phyloP scores from a whole-genome alignment of 1,140 invertebrate species.

The Akabosia matsudoensis region DNA sequence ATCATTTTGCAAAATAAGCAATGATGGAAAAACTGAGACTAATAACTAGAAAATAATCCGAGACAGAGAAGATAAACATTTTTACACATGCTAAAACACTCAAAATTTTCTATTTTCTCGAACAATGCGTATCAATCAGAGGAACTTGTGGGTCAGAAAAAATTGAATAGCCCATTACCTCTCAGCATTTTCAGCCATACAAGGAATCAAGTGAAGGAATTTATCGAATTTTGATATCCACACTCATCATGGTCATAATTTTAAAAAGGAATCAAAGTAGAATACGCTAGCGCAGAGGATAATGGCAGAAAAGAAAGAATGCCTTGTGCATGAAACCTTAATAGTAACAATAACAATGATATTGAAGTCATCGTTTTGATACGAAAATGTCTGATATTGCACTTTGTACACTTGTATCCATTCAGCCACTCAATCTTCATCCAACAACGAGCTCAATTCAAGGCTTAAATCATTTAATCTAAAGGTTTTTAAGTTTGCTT shows the following conservation, averaged over 20 bases:
- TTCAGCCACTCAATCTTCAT: neutral
- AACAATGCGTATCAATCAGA: no score
- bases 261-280: neutral
- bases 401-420: neutral
- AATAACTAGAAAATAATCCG: no score
- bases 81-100: no score
- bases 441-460: neutral
- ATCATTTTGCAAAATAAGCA: no score
- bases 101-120: no score
- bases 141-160: no score
- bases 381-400: neutral
- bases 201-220: neutral
- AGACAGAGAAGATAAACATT: no score
- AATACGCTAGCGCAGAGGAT: neutral
- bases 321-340: neutral
- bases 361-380: neutral
- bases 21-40: no score
- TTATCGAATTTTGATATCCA: neutral
- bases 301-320: neutral
- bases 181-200: no score
- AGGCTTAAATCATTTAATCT: neutral
- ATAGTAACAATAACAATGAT: neutral
- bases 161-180: no score
- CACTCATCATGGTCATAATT: neutral
- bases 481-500: conserved; percentile 1